Evolutionary conservation across 2,888 invertebrate species (phyloP), one percentile per base, ranked within the genome.

Genomic region (Macaria liturata): DNA sequence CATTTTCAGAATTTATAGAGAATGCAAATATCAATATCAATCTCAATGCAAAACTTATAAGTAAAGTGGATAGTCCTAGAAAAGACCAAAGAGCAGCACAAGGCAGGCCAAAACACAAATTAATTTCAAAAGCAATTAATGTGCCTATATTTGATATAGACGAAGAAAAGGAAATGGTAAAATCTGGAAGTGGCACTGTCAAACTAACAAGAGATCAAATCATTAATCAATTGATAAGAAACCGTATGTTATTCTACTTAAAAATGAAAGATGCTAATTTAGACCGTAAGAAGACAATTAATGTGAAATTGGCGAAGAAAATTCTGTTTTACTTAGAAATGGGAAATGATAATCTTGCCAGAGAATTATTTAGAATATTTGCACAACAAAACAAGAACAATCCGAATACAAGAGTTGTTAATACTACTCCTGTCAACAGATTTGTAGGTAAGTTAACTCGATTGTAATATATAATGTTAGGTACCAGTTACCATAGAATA

Each of bases 201-300:
- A 83, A 75, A 64, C 42, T 88, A 32, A 75, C 78, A 0, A 82
- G 82, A 70, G 77, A 83, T 51, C 78, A 84, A 70, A 75, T 89
- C n/a, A 62, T 88, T 6, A 82, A 77, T 59, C 87, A 87, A 55
- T 61, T 91, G 2, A 88, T 91, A 5, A 83, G 70, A 61, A 89
- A 88, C 62, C 81, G 87, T 32, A 70, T 88, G 46, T 61, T 71
- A 43, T 54, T 74, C 3, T 89, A 81, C 57, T 62, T 88, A 20
- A 77, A 72, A 60, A 62, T 74, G 1, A 86, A 84, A 71, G 80
- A 85, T 59, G 64, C 67, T 0, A 68, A 68, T 50, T 70, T 42
- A 6, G 69, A 80, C 65, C 49, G 69, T 0, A 68, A 57, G 4
- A 59, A 74, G 32, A 82, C 86, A 63, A 62, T 84, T 0, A 83